These are phyloP conservation scores for Poeciliopsis infans DNA, from an alignment of 2,797 vertebrate genomes.

Conservation along the genomic window DNA sequence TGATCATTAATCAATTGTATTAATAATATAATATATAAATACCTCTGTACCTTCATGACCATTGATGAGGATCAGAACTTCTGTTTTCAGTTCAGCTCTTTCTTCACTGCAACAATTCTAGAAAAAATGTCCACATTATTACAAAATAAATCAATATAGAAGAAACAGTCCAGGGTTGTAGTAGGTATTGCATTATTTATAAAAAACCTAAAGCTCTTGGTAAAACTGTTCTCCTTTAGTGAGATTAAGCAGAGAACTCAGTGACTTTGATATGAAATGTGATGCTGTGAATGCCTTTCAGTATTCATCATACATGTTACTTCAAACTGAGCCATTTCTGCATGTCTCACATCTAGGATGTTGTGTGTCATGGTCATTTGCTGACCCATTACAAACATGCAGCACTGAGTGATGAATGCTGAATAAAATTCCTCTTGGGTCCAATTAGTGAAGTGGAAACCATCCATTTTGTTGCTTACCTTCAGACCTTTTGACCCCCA, in stretches of 20 bases:
- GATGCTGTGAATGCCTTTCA: neutral
- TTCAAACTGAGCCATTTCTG: neutral
- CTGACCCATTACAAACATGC: no score
- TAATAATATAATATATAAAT: no score
- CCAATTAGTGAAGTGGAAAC: constrained; percentile 8
- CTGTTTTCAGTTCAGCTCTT: neutral
- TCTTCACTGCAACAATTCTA: neutral
- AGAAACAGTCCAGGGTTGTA: neutral
- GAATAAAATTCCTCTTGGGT: neutral
- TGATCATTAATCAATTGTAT: neutral
- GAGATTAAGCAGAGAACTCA: neutral
- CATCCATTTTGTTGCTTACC: neutral
- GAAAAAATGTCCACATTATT: neutral
- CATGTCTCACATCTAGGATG: neutral
- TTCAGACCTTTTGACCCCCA: neutral
- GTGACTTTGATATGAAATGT: neutral
- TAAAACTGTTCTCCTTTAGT: neutral
- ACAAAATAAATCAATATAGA: neutral
- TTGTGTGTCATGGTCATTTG: neutral
- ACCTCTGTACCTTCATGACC: neutral
- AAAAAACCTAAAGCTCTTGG: neutral
- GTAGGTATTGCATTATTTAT: neutral
- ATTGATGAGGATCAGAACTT: neutral
- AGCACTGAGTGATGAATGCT: neutral
- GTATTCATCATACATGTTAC: neutral